These are phyloP conservation scores for Eupeodes latifasciatus DNA, from an alignment of 2,888 invertebrate species.

Conservation along the genomic window DNA sequence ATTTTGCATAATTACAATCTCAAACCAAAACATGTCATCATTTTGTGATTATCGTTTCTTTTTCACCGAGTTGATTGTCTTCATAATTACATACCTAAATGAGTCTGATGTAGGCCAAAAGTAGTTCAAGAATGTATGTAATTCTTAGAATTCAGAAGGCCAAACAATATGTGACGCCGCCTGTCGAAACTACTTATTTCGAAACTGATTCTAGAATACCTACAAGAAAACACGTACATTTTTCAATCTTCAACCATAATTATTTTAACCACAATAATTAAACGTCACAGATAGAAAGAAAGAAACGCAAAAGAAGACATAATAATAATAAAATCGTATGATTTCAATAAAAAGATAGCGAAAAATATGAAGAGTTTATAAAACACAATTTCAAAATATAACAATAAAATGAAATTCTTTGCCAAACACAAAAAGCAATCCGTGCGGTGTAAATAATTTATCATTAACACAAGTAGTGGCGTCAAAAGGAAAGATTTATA, in stretches of 20 bases:
- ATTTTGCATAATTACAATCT: not conserved
- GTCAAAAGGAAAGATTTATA: not conserved
- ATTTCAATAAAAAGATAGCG: not conserved
- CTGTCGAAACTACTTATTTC: not conserved
- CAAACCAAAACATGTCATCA: not conserved
- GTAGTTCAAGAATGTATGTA: not conserved
- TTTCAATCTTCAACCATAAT: not conserved
- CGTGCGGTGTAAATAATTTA: not conserved
- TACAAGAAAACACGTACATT: not conserved
- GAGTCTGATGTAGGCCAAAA: not conserved
- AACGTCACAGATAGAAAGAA: not conserved
- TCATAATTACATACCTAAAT: not conserved
- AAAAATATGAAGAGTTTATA: not conserved
- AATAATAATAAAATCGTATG: not conserved
- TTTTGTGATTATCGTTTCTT: slow-evolving; percentile 1
- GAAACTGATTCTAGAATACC: not conserved
- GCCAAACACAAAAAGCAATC: not conserved
- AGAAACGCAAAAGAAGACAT: not conserved
- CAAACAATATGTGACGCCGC: not conserved
- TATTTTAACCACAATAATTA: not conserved
- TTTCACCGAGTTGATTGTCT: not conserved
- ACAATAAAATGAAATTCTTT: slow-evolving; percentile 1
- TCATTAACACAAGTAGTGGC: not conserved
- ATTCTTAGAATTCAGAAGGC: not conserved
- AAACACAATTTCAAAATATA: not conserved